phyloP scores from a whole-genome alignment of 2,888 invertebrate genomes.

The Alentia gelatinosa region DNA sequence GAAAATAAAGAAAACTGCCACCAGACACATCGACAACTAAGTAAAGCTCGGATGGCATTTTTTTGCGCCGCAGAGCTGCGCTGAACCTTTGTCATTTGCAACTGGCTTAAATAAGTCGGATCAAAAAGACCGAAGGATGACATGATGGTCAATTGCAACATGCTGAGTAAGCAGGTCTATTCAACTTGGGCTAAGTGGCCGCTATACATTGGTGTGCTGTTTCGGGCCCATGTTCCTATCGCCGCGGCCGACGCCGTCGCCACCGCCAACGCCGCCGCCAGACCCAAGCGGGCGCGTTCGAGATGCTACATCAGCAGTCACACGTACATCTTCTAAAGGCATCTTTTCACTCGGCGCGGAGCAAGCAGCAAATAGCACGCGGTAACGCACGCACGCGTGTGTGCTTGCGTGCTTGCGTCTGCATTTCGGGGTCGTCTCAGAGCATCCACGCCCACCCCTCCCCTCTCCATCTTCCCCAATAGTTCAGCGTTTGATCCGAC shows the following conservation, averaged over 20 bases:
- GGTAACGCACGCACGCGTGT: too few species aligned
- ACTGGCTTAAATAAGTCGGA: slow-evolving; percentile 14
- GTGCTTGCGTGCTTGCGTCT: too few species aligned
- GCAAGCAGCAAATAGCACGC: too few species aligned
- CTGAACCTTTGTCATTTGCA: slow-evolving; percentile 51
- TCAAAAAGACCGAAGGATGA: slow-evolving; percentile 17
- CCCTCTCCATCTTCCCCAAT: neutral
- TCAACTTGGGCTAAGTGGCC: neutral
- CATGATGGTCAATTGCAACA: slow-evolving; percentile 48
- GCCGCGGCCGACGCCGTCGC: neutral
- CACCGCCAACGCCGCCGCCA: neutral
- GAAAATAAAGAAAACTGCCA: neutral
- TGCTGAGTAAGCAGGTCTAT: slow-evolving; percentile 43
- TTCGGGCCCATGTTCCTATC: neutral
- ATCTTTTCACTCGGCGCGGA: slow-evolving; percentile 19
- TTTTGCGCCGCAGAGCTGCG: neutral
- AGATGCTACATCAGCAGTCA: slow-evolving; percentile 38
- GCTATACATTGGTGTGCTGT: slow-evolving; percentile 43
- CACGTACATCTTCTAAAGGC: neutral
- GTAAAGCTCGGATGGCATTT: slow-evolving; percentile 29
- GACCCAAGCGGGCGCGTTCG: neutral
- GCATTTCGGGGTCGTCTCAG: too few species aligned
- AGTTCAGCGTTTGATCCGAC: neutral
- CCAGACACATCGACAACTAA: slow-evolving; percentile 30
- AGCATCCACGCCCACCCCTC: neutral